Percentiles rank a stretch among this genome's conserved stretches.
These are phyloP conservation scores for Aphidius ervi DNA, from an alignment of 1,140 invertebrate genomes.

Conservation along the genomic window DNA sequence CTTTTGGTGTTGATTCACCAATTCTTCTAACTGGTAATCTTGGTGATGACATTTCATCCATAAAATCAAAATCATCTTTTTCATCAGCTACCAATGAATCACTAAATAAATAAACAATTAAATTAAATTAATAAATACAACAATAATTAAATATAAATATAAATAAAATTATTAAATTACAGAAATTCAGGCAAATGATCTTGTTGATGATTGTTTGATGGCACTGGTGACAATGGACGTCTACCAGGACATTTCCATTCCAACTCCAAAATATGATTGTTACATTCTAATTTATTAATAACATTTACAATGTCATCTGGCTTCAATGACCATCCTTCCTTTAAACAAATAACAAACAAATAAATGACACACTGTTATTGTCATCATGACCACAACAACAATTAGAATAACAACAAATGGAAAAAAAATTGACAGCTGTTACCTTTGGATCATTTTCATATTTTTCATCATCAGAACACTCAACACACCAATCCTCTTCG, in stretches of 20 bases:
- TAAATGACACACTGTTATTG: constrained; percentile 7
- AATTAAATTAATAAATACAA: neutral
- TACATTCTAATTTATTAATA: constrained; percentile 57
- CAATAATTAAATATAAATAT: neutral
- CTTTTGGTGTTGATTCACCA: constrained; percentile 61
- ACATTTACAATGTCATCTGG: constrained; percentile 55
- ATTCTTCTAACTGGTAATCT: constrained; percentile 60
- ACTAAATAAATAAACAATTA: constrained; percentile 11
- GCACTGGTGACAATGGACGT: constrained; percentile 55
- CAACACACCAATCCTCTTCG: constrained; percentile 54
- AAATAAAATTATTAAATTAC: constrained; percentile 29
- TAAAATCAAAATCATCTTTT: constrained; percentile 69
- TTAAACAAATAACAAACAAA: constrained; percentile 21
- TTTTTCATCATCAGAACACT: constrained; percentile 62
- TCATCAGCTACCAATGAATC: constrained; percentile 52
- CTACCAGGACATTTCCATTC: constrained; percentile 65
- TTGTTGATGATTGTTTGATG: constrained; percentile 42
- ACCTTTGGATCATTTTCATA: constrained; percentile 46
- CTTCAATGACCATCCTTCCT: constrained; percentile 46
- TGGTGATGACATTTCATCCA: constrained; percentile 67
- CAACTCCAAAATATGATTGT: constrained; percentile 51
- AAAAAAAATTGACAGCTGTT: constrained; percentile 10
- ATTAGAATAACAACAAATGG: neutral
- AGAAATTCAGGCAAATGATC: constrained; percentile 43
- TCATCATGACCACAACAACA: neutral